Conservation (phyloP, 2,888 invertebrate genomes). For the Orthosia incerta region DNA sequence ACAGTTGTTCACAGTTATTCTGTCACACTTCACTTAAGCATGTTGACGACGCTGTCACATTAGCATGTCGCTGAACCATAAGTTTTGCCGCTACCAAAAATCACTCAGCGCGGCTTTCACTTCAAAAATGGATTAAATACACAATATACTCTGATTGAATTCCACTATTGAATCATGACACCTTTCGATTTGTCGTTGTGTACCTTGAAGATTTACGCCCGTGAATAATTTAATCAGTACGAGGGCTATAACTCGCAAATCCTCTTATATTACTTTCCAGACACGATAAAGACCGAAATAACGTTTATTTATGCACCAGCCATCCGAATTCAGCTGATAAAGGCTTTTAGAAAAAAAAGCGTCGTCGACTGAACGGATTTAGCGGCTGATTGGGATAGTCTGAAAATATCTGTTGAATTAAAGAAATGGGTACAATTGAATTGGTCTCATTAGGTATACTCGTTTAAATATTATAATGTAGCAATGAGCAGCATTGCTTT, state of each 20-base stretch:
- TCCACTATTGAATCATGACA: conserved; percentile 19
- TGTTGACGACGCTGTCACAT: no score
- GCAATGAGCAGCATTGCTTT: background rate
- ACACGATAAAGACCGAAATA: conserved; percentile 48
- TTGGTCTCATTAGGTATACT: conserved; percentile 1
- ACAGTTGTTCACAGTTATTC: no score
- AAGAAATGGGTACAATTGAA: conserved; percentile 6
- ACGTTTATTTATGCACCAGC: conserved; percentile 60
- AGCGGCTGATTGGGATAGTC: conserved; percentile 22
- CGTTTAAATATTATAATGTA: background rate
- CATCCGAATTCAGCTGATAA: conserved; percentile 23
- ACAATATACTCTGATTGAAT: background rate
- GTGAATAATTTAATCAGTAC: conserved; percentile 55
- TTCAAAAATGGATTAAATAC: background rate
- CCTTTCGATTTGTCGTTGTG: conserved; percentile 19
- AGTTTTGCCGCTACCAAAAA: no score
- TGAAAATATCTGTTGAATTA: conserved; percentile 30
- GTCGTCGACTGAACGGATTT: conserved; percentile 31
- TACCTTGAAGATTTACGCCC: conserved; percentile 43
- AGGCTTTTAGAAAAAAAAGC: conserved; percentile 18
- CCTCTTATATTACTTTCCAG: conserved; percentile 58
- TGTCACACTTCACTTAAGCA: no score
- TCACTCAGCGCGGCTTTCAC: no score
- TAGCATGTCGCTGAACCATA: no score
- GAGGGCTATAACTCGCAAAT: conserved; percentile 50